phyloP scores from a whole-genome alignment of 1,140 invertebrate genomes.

The Apolygus lucorum region DNA sequence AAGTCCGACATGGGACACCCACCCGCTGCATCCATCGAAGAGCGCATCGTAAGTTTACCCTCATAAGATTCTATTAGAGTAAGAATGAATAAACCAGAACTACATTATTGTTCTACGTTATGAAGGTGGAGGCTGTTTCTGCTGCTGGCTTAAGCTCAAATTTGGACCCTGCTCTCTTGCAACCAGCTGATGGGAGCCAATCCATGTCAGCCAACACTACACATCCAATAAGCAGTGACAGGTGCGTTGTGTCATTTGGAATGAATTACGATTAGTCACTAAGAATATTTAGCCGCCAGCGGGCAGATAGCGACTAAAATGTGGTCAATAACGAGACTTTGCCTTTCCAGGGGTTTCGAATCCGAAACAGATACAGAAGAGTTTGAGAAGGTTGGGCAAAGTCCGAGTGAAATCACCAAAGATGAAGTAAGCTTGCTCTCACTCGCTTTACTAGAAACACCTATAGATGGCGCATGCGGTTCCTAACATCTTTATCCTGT shows the following conservation, averaged over 20 bases:
- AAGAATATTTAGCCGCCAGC: too few species aligned
- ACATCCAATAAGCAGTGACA: conserved; percentile 34
- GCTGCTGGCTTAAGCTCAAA: conserved; percentile 39
- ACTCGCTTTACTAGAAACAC: neutral
- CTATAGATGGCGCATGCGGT: neutral
- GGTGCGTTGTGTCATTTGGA: conserved; percentile 34
- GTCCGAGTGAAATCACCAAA: conserved; percentile 41
- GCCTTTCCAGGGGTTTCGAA: conserved; percentile 52
- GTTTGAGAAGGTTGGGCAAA: conserved; percentile 66
- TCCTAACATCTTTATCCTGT: neutral
- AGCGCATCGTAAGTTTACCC: conserved; percentile 28
- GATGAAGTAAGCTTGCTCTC: conserved; percentile 5
- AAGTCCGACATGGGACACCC: conserved; percentile 25
- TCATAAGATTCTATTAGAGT: too few species aligned
- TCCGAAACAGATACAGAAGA: conserved; percentile 75
- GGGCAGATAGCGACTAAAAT: too few species aligned
- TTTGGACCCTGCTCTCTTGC: conserved; percentile 38
- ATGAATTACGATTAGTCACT: neutral
- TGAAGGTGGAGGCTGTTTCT: conserved; percentile 37
- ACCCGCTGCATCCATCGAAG: conserved; percentile 26
- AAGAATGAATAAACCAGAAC: too few species aligned
- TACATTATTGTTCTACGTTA: too few species aligned
- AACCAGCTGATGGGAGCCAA: conserved; percentile 38
- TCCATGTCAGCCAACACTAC: conserved; percentile 33
- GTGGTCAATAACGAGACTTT: too few species aligned